phyloP scores from a whole-genome alignment of 2,888 invertebrate genomes.

The Polymixis flavicincta region DNA sequence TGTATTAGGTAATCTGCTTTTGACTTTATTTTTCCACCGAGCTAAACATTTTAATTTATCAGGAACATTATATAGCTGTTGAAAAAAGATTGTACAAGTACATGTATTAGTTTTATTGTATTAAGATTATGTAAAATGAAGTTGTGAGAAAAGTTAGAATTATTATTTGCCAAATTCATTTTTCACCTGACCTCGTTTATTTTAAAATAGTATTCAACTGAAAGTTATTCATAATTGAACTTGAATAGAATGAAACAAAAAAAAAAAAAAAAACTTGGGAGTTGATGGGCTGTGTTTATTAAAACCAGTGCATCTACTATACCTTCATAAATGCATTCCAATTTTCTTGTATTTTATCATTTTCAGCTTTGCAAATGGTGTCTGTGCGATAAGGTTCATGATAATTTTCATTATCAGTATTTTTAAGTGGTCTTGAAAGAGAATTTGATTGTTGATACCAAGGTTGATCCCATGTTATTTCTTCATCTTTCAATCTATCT shows the following conservation, averaged over 20 bases:
- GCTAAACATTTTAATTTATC: conserved; percentile 79
- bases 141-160: neutral
- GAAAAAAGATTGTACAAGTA: conserved; percentile 16
- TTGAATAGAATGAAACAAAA: neutral
- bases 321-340: conserved; percentile 82
- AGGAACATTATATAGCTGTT: conserved; percentile 78
- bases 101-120: neutral
- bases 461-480: conserved; percentile 81
- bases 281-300: neutral
- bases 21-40: conserved; percentile 79
- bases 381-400: conserved; percentile 72
- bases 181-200: neutral
- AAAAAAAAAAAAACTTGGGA: neutral
- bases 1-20: conserved; percentile 67
- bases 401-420: conserved; percentile 47
- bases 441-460: conserved; percentile 81
- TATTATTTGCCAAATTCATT: neutral
- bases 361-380: conserved; percentile 77
- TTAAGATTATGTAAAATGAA: neutral
- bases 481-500: conserved; percentile 66
- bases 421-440: conserved; percentile 72
- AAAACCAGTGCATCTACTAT: conserved; percentile 17
- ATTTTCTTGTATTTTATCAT: conserved; percentile 75
- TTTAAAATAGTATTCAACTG: neutral
- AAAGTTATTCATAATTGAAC: neutral